These are phyloP conservation scores for Actinia equina DNA, from an alignment of 64 coral and sea anemone species.

Conservation along the genomic window DNA sequence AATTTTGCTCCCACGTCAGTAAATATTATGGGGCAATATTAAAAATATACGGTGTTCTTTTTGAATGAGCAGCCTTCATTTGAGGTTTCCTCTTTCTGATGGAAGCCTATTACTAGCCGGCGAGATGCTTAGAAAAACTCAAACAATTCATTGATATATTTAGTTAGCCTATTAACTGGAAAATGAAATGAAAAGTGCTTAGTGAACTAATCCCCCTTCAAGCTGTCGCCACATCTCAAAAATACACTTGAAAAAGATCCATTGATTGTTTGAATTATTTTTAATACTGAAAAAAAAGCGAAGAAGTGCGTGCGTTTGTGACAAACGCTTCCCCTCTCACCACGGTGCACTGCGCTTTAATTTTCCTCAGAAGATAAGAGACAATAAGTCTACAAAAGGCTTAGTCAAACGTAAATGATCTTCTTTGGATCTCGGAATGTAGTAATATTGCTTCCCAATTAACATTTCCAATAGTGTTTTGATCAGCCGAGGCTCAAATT, in stretches of 20 bases:
- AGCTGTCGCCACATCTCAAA: slow-evolving; percentile 6
- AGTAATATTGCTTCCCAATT: background rate
- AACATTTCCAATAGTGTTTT: background rate
- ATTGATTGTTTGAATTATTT: background rate
- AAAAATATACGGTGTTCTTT: slow-evolving; percentile 4
- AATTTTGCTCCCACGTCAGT: slow-evolving; percentile 20
- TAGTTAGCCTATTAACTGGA: background rate
- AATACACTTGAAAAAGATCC: slow-evolving; percentile 4
- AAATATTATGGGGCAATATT: background rate
- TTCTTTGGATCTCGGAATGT: slow-evolving; percentile 5
- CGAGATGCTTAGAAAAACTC: background rate
- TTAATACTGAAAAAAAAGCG: background rate
- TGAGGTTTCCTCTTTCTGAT: background rate
- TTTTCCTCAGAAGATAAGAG: background rate
- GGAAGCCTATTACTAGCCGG: background rate
- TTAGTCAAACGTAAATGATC: slow-evolving; percentile 13
- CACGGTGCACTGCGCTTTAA: slow-evolving; percentile 8
- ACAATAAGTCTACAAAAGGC: slow-evolving; percentile 9
- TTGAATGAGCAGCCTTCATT: background rate
- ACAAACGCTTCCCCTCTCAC: slow-evolving; percentile 4
- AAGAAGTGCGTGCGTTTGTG: background rate
- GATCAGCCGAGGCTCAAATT: background rate
- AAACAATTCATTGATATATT: slow-evolving; percentile 6
- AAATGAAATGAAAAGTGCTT: background rate
- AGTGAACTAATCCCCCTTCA: background rate